A percentile compares a stretch with the other conserved stretches of the same genome.
These are phyloP conservation scores for Eleutherodactylus coqui DNA, from an alignment of 2,797 vertebrate genomes.

Conservation along the genomic window DNA sequence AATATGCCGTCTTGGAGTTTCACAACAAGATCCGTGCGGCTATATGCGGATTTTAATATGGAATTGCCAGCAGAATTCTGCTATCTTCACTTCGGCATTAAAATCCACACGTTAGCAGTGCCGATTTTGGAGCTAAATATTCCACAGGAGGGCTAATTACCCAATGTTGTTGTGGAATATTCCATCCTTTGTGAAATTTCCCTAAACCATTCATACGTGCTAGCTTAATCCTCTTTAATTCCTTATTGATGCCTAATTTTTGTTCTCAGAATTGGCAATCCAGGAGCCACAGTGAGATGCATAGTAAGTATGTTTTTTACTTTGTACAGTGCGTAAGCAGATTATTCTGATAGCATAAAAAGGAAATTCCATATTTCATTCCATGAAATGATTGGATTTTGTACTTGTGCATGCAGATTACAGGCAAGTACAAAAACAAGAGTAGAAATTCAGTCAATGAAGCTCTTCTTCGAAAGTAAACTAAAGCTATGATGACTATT, in stretches of 20 bases:
- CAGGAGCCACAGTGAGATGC: not conserved
- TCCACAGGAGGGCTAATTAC: too few species aligned
- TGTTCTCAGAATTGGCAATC: conserved; percentile 6
- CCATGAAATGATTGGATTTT: not conserved
- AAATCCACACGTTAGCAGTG: too few species aligned
- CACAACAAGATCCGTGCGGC: too few species aligned
- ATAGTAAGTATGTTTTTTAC: not conserved
- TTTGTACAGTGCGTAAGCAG: not conserved
- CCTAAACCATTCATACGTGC: conserved; percentile 28
- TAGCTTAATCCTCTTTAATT: conserved; percentile 14
- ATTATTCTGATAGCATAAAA: not conserved
- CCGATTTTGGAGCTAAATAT: too few species aligned
- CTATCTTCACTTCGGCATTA: too few species aligned
- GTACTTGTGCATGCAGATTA: not conserved
- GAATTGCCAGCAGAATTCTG: too few species aligned
- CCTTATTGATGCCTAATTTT: not conserved
- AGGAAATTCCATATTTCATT: not conserved
- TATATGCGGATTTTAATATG: too few species aligned
- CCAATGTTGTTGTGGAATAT: too few species aligned
- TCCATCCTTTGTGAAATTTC: too few species aligned
- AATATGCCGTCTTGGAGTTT: too few species aligned
- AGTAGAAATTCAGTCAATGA: not conserved
- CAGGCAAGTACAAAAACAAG: not conserved
- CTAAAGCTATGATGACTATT: not conserved
- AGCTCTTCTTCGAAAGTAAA: not conserved